Evolutionary conservation across 2,113 vertebrate genomes (phyloP).

Genomic region (Pteropus alecto): DNA sequence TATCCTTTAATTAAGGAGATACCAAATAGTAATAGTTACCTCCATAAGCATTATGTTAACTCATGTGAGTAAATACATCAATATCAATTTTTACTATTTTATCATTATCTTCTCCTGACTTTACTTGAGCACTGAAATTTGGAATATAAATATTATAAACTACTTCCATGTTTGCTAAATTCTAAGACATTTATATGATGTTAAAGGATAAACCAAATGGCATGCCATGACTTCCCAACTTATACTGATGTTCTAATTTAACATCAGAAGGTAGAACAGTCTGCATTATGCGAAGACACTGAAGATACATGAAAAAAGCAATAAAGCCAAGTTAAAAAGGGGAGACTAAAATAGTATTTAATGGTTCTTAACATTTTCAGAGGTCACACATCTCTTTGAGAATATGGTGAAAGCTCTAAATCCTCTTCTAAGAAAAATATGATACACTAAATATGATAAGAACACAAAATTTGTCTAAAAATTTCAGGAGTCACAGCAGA

Average conservation of each 20-base stretch:
- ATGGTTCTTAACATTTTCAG: background rate
- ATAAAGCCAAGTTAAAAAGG: background rate
- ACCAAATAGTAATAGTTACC: background rate
- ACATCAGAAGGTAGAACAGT: background rate
- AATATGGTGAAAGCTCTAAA: slow-evolving; percentile 9
- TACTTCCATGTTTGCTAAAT: background rate
- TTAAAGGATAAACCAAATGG: slow-evolving; percentile 19
- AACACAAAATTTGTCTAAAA: background rate
- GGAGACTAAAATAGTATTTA: background rate
- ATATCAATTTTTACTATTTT: background rate
- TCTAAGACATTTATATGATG: background rate
- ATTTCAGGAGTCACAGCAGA: background rate
- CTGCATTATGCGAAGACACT: background rate
- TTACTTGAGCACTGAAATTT: slow-evolving; percentile 17
- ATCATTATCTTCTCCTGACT: background rate
- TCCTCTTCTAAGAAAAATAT: background rate
- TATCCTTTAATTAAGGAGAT: background rate
- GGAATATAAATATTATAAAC: background rate
- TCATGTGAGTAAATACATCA: background rate
- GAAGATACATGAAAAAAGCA: background rate
- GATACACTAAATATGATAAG: slow-evolving; percentile 3
- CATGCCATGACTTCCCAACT: background rate
- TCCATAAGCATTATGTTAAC: background rate
- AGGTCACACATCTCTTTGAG: background rate
- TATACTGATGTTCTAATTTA: background rate